phyloP scores from a whole-genome alignment of 2,888 invertebrate genomes.

The Sarcophaga subvicina region DNA sequence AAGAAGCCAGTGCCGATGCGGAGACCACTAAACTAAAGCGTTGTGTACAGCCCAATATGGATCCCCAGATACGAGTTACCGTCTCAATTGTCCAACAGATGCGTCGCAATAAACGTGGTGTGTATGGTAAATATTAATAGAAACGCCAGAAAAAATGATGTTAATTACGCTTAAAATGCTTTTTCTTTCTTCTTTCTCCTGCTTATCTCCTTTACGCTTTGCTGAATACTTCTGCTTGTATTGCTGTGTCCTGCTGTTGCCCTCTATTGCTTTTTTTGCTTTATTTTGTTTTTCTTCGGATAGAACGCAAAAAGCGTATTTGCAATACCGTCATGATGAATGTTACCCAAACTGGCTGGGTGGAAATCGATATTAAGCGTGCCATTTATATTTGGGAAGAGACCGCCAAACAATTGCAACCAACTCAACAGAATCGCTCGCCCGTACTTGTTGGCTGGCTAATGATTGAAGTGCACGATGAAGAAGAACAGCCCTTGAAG shows the following conservation, averaged over 20 bases:
- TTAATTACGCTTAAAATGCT: slow-evolving; percentile 52
- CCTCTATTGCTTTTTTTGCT: background rate
- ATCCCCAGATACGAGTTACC: slow-evolving; percentile 80
- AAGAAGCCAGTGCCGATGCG: background rate
- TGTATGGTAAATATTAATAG: slow-evolving; percentile 71
- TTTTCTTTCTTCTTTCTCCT: slow-evolving; percentile 15
- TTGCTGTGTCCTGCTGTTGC: background rate
- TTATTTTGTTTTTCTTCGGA: slow-evolving; percentile 26
- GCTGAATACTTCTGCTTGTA: background rate
- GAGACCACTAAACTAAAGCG: slow-evolving; percentile 64
- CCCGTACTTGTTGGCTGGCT: slow-evolving; percentile 78
- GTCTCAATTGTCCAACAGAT: slow-evolving; percentile 79
- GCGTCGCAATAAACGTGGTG: slow-evolving; percentile 78
- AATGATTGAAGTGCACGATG: slow-evolving; percentile 81
- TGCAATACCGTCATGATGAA: slow-evolving; percentile 81
- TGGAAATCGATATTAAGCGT: slow-evolving; percentile 80
- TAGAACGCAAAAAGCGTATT: slow-evolving; percentile 80
- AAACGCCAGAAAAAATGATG: slow-evolving; percentile 35
- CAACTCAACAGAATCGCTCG: slow-evolving; percentile 71
- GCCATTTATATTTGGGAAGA: slow-evolving; percentile 80
- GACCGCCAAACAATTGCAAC: slow-evolving; percentile 73
- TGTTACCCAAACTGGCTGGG: slow-evolving; percentile 79
- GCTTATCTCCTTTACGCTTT: slow-evolving; percentile 17
- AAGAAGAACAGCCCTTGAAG: slow-evolving; percentile 79
- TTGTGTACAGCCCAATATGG: slow-evolving; percentile 72